A percentile compares a stretch with the other conserved stretches of the same genome.
These are phyloP conservation scores for Bryconaethiops microstoma DNA, from an alignment of 2,797 vertebrate genomes.

Conservation along the genomic window DNA sequence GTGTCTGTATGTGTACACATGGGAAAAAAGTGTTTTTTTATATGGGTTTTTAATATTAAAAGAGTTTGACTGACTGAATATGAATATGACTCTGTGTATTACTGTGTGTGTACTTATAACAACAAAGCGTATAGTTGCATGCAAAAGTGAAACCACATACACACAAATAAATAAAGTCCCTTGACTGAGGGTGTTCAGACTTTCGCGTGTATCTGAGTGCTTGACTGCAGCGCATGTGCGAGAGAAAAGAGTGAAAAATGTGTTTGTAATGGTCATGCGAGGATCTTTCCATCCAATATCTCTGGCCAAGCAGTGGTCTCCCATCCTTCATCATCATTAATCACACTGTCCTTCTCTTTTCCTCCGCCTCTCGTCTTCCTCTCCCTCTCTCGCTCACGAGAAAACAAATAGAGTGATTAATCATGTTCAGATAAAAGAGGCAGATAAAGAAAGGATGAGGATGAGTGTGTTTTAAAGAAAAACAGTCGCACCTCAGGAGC, in stretches of 20 bases:
- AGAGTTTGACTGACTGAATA: background rate
- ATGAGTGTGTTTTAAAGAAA: conserved; percentile 63
- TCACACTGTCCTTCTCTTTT: conserved; percentile 53
- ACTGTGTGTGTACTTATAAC: too few relatives aligned
- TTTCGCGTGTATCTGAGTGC: too few relatives aligned
- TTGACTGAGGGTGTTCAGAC: too few relatives aligned
- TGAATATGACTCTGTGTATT: conserved; percentile 2
- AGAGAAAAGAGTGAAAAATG: conserved; percentile 39
- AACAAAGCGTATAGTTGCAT: too few relatives aligned
- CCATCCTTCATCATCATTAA: conserved; percentile 70
- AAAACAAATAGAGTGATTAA: conserved; percentile 64
- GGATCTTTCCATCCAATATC: conserved; percentile 56
- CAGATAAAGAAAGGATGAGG: conserved; percentile 60
- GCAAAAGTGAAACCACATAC: too few relatives aligned
- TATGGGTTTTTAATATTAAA: conserved; percentile 10
- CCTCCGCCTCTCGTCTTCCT: conserved; percentile 51
- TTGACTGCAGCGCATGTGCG: too few relatives aligned
- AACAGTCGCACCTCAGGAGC: conserved; percentile 60
- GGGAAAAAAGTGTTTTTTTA: conserved; percentile 62
- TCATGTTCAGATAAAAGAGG: conserved; percentile 62
- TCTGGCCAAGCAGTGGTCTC: conserved; percentile 68
- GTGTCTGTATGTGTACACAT: conserved; percentile 64
- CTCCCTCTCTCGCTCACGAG: conserved; percentile 59
- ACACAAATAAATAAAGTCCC: too few relatives aligned
- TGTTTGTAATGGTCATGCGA: conserved; percentile 67